Evolutionary conservation across 2,113 vertebrate genomes (phyloP).

Genomic region (Microtus ochrogaster): DNA sequence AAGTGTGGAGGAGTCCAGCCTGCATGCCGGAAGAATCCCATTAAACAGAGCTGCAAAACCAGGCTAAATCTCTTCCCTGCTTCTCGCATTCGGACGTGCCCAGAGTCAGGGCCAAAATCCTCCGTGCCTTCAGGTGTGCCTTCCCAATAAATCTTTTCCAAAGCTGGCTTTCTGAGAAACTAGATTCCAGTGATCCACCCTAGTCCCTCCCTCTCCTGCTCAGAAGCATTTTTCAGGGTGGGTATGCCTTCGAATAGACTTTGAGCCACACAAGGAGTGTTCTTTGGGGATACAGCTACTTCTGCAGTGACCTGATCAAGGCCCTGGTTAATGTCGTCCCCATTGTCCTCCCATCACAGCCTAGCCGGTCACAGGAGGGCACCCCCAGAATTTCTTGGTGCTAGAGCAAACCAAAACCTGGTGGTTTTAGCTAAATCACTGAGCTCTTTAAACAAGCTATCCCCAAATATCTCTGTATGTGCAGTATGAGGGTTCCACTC

Average conservation of each 20-base stretch:
- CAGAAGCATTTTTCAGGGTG: conserved; percentile 30
- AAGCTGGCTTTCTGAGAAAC: conserved; percentile 67
- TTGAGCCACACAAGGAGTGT: neutral
- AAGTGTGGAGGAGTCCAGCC: neutral
- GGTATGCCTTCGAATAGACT: neutral
- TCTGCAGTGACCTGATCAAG: neutral
- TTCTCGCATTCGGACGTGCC: neutral
- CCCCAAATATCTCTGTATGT: neutral
- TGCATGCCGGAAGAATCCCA: neutral
- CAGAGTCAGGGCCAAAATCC: neutral
- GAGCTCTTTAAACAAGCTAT: neutral
- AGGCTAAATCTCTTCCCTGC: neutral
- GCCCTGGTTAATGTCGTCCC: neutral
- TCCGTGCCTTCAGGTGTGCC: neutral
- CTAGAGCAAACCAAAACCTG: neutral
- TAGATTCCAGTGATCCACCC: conserved; percentile 1
- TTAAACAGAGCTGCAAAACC: neutral
- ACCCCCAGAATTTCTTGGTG: neutral
- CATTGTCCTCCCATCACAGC: neutral
- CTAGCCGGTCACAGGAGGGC: neutral
- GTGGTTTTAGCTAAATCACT: neutral
- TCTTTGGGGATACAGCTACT: neutral
- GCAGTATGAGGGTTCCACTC: neutral
- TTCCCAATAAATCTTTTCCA: neutral
- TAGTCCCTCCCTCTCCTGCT: conserved; percentile 45